These are phyloP conservation scores for Thymelicus acteon DNA, from an alignment of 2,888 invertebrate genomes.

Conservation along the genomic window DNA sequence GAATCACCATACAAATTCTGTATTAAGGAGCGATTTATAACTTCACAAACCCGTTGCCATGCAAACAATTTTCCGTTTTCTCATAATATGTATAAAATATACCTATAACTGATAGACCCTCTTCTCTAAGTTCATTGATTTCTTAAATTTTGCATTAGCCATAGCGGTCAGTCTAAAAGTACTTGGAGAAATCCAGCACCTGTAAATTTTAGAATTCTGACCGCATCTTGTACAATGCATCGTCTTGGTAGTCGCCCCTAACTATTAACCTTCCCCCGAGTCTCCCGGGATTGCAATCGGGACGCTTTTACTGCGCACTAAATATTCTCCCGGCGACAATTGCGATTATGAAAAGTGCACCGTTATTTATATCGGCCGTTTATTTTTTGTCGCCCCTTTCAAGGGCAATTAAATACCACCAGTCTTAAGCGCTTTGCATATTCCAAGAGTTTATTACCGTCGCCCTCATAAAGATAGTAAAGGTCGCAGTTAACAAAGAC, in stretches of 20 bases:
- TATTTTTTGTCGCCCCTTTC: slow-evolving; percentile 84
- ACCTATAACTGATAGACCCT: too few relatives aligned
- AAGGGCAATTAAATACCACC: slow-evolving; percentile 84
- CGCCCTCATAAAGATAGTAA: slow-evolving; percentile 76
- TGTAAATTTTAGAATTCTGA: slow-evolving; percentile 18
- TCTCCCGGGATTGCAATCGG: slow-evolving; percentile 60
- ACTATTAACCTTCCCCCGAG: slow-evolving; percentile 64
- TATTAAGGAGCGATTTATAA: too few relatives aligned
- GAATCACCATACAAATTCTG: too few relatives aligned
- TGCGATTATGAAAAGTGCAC: slow-evolving; percentile 85
- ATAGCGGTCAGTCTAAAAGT: too few relatives aligned
- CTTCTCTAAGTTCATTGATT: too few relatives aligned
- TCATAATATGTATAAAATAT: too few relatives aligned
- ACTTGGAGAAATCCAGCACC: neutral
- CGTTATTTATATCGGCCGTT: slow-evolving; percentile 82
- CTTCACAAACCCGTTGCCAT: too few relatives aligned
- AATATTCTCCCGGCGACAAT: slow-evolving; percentile 85
- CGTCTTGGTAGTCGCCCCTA: slow-evolving; percentile 49
- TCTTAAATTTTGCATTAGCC: too few relatives aligned
- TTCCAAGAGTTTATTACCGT: slow-evolving; percentile 70
- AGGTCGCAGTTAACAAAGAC: slow-evolving; percentile 53
- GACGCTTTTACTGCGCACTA: slow-evolving; percentile 80
- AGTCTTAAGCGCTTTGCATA: slow-evolving; percentile 82
- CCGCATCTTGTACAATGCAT: slow-evolving; percentile 50
- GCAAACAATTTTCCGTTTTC: too few relatives aligned